Conservation (phyloP, 2,888 invertebrate species). For the Elaeidobius kamerunicus region DNA sequence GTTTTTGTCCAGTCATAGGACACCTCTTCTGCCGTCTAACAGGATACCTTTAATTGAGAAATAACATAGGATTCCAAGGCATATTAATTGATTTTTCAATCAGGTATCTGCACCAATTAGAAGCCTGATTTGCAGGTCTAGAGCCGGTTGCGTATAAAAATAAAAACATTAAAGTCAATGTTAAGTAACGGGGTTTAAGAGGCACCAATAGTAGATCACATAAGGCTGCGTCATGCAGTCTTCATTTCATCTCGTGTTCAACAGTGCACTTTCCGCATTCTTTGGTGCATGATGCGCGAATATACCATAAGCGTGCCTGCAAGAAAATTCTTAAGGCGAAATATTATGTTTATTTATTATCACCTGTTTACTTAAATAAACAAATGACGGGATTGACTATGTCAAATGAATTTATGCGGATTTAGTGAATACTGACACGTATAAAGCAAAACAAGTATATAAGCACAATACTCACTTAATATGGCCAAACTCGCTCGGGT, state of each 20-base stretch:
- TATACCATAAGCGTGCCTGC: conserved; percentile 13
- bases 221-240: conserved; percentile 25
- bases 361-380: too few relatives aligned
- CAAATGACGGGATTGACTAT: too few relatives aligned
- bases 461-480: too few relatives aligned
- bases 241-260: conserved; percentile 19
- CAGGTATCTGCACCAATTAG: conserved; percentile 1
- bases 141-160: conserved; percentile 9
- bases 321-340: too few relatives aligned
- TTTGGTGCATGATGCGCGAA: conserved; percentile 15
- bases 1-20: neutral
- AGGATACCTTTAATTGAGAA: neutral
- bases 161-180: conserved; percentile 25
- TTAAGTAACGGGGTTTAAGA: conserved; percentile 27
- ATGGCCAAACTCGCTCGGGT: conserved; percentile 15
- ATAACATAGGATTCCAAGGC: neutral
- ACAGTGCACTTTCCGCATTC: conserved; percentile 25
- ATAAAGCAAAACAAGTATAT: too few relatives aligned
- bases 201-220: conserved; percentile 26
- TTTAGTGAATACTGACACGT: too few relatives aligned
- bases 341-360: too few relatives aligned
- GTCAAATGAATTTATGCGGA: too few relatives aligned
- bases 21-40: neutral
- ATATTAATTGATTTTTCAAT: conserved; percentile 1
- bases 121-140: conserved; percentile 4